Evolutionary conservation across 2,113 vertebrate species (phyloP).

Genomic region (Microcebus griseorufus): DNA sequence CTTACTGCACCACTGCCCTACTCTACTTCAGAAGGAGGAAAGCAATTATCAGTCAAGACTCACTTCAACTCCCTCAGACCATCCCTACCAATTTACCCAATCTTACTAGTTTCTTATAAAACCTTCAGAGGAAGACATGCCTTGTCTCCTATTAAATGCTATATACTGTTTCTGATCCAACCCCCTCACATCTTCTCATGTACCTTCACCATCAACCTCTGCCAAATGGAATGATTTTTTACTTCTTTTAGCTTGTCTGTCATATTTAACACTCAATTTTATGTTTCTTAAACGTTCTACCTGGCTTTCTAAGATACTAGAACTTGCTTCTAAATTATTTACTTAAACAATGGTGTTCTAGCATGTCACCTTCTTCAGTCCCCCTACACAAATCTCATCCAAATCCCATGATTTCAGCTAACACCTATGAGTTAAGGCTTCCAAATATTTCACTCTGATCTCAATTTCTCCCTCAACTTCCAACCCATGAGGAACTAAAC

Average conservation of each 20-base stretch:
- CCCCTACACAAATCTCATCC: background rate
- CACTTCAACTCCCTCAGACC: background rate
- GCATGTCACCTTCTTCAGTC: background rate
- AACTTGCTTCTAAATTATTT: background rate
- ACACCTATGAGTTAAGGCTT: background rate
- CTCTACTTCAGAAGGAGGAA: background rate
- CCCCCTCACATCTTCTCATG: background rate
- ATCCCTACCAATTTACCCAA: too few species aligned
- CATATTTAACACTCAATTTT: background rate
- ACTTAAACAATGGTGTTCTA: background rate
- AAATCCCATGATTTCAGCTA: conserved; percentile 1
- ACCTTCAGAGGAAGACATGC: background rate
- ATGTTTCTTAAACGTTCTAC: background rate
- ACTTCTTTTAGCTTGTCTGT: background rate
- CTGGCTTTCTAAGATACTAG: background rate
- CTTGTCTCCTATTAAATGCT: background rate
- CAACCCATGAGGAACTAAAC: background rate
- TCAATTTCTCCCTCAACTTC: conserved; percentile 3
- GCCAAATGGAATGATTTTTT: background rate
- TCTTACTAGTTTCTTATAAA: background rate
- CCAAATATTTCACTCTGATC: background rate
- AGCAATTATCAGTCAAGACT: background rate
- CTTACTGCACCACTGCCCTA: background rate
- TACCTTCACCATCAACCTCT: background rate
- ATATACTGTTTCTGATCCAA: background rate